phyloP scores from a whole-genome alignment of 2,113 vertebrate species.

The Chascanopsetta lugubris region DNA sequence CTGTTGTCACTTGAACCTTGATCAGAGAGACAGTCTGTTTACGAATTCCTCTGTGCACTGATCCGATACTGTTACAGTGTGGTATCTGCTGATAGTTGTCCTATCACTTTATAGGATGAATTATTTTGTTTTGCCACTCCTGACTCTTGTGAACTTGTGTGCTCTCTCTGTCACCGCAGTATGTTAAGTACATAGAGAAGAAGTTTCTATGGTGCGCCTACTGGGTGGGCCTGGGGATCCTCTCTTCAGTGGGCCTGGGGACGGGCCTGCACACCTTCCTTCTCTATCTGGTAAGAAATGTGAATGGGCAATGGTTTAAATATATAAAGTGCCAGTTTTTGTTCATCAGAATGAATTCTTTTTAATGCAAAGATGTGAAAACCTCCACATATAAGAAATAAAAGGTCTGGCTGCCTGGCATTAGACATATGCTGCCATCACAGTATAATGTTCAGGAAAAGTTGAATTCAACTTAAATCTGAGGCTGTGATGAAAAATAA shows the following conservation, averaged over 20 bases:
- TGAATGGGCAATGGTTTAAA: too few relatives aligned
- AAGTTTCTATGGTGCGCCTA: constrained; percentile 96
- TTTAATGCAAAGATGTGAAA: too few relatives aligned
- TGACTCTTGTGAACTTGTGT: too few relatives aligned
- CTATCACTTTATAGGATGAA: not conserved
- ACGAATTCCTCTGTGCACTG: constrained; percentile 7
- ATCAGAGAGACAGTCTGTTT: constrained; percentile 24
- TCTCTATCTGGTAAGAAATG: constrained; percentile 93
- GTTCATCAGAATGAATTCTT: too few relatives aligned
- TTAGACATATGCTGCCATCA: too few relatives aligned
- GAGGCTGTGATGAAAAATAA: too few relatives aligned
- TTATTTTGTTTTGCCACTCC: not conserved
- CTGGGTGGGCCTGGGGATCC: constrained; percentile 97
- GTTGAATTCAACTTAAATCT: too few relatives aligned
- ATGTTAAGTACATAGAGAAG: constrained; percentile 91
- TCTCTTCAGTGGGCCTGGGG: constrained; percentile 97
- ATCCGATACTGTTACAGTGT: constrained; percentile 4
- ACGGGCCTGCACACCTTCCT: constrained; percentile 98
- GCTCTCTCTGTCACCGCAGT: constrained; percentile 82
- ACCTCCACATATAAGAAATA: too few relatives aligned
- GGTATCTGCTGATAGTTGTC: too few relatives aligned
- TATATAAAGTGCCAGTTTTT: too few relatives aligned
- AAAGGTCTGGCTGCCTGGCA: too few relatives aligned
- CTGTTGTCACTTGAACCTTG: constrained; percentile 58
- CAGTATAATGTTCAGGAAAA: too few relatives aligned